Evolutionary conservation across 1,140 invertebrate genomes (phyloP).

Genomic region (Trachymyrmex septentrionalis): DNA sequence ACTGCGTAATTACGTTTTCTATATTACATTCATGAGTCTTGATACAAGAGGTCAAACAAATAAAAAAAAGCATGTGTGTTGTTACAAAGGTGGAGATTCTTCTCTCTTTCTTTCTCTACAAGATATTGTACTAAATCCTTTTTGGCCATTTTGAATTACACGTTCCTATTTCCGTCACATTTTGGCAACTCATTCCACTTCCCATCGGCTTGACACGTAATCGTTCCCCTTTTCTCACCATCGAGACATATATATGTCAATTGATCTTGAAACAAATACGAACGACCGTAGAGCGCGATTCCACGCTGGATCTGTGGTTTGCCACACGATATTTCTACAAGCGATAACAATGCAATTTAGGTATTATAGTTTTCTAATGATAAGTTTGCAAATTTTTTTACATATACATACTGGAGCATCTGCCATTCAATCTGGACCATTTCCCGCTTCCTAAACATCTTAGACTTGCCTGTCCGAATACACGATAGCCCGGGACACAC

Average conservation of each 20-base stretch:
- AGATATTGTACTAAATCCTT: not conserved
- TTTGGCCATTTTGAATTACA: not conserved
- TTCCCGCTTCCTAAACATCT: constrained; percentile 86
- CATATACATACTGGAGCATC: constrained; percentile 86
- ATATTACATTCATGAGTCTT: constrained; percentile 51
- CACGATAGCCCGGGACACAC: constrained; percentile 85
- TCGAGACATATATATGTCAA: constrained; percentile 85
- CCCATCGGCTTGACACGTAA: constrained; percentile 79
- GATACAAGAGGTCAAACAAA: constrained; percentile 44
- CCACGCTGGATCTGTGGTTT: constrained; percentile 78
- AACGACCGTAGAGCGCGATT: constrained; percentile 84
- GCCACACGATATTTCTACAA: constrained; percentile 85
- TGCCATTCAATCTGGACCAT: constrained; percentile 87
- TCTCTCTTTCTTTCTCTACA: not conserved
- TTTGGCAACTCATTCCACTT: constrained; percentile 76
- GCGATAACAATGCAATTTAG: not conserved
- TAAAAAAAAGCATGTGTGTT: constrained; percentile 53
- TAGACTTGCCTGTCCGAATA: constrained; percentile 85
- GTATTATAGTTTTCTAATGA: not conserved
- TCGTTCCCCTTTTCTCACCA: constrained; percentile 76
- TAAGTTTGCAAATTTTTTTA: not conserved
- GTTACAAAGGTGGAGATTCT: constrained; percentile 22
- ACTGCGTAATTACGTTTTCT: constrained; percentile 60
- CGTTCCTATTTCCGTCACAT: constrained; percentile 60
- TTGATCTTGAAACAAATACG: constrained; percentile 86